Percentiles rank a stretch among this genome's conserved stretches.
These are phyloP conservation scores for Tachyglossus aculeatus DNA, from an alignment of 2,797 vertebrate genomes.

Conservation along the genomic window DNA sequence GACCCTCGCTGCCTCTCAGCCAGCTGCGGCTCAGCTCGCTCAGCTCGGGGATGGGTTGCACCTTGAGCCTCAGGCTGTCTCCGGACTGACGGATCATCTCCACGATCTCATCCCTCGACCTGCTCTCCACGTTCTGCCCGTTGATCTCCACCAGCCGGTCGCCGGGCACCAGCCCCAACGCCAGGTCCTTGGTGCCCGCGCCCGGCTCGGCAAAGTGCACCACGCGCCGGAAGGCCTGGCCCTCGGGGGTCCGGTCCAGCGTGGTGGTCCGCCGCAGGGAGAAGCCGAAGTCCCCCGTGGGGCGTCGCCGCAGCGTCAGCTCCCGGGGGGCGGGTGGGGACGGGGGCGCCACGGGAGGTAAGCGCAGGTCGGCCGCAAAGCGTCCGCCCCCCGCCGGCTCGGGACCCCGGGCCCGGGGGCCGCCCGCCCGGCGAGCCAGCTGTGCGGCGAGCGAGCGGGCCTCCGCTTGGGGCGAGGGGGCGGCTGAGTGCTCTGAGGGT, in stretches of 20 bases:
- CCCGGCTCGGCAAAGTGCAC: constrained; percentile 97
- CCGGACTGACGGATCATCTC: constrained; percentile 98
- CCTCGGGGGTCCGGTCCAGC: constrained; percentile 87
- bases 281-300: constrained; percentile 96
- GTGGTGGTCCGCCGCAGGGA: constrained; percentile 94
- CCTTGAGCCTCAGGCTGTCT: constrained; percentile 91
- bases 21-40: constrained; percentile 94
- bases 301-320: constrained; percentile 90
- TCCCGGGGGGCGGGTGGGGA: constrained; percentile 79
- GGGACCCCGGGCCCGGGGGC: constrained; percentile 73
- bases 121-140: constrained; percentile 90
- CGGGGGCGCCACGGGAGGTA: constrained; percentile 84
- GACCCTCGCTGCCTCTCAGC: constrained; percentile 85
- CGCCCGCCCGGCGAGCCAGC: constrained; percentile 69
- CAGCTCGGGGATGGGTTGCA: constrained; percentile 95
- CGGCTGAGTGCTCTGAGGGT: constrained; percentile 89
- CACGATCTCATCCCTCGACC: constrained; percentile 94
- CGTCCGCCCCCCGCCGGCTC: constrained; percentile 86
- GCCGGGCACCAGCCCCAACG: constrained; percentile 90
- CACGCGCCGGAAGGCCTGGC: constrained; percentile 87
- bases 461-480: constrained; percentile 92
- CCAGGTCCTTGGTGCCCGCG: constrained; percentile 93
- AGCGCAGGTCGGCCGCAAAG: constrained; percentile 82
- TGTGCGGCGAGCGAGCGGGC: constrained; percentile 84
- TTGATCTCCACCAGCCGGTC: constrained; percentile 96